These are phyloP conservation scores for Orthosia gothica DNA, from an alignment of 2,888 invertebrate species.

Conservation along the genomic window DNA sequence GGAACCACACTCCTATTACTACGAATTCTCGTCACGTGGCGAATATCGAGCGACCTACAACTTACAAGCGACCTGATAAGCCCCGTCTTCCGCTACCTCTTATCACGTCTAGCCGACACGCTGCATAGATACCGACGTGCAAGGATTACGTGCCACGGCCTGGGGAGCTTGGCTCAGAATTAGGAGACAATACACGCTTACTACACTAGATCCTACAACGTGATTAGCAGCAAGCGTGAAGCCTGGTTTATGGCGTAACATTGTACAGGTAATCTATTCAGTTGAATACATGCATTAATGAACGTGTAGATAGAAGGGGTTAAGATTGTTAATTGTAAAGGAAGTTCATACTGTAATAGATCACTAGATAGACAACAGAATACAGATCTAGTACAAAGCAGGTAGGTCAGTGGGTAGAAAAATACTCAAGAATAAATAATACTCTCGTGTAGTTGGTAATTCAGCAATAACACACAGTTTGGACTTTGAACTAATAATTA, in stretches of 20 bases:
- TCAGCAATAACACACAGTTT: too few relatives aligned
- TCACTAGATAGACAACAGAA: too few relatives aligned
- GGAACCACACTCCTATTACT: conserved; percentile 43
- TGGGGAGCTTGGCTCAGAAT: conserved; percentile 6
- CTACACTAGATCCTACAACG: conserved; percentile 29
- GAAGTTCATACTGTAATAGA: not conserved
- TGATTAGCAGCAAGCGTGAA: conserved; percentile 36
- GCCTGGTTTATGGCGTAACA: conserved; percentile 12
- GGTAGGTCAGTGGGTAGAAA: too few relatives aligned
- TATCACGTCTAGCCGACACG: conserved; percentile 61
- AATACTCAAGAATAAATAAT: too few relatives aligned
- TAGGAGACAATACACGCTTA: conserved; percentile 23
- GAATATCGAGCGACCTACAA: conserved; percentile 82
- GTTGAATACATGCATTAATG: not conserved
- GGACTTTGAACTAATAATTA: too few relatives aligned
- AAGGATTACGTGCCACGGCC: conserved; percentile 45
- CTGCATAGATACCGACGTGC: conserved; percentile 24
- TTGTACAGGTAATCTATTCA: conserved; percentile 14
- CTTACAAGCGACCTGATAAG: conserved; percentile 74
- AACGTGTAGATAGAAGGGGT: not conserved
- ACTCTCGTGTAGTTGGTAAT: too few relatives aligned
- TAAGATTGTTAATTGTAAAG: not conserved
- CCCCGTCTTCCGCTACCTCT: conserved; percentile 55
- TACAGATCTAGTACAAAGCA: too few relatives aligned
- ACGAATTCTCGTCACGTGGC: conserved; percentile 79